These are phyloP conservation scores for Sinodicranocentrus sp. DNA, from an alignment of 2,888 invertebrate species.

Conservation along the genomic window DNA sequence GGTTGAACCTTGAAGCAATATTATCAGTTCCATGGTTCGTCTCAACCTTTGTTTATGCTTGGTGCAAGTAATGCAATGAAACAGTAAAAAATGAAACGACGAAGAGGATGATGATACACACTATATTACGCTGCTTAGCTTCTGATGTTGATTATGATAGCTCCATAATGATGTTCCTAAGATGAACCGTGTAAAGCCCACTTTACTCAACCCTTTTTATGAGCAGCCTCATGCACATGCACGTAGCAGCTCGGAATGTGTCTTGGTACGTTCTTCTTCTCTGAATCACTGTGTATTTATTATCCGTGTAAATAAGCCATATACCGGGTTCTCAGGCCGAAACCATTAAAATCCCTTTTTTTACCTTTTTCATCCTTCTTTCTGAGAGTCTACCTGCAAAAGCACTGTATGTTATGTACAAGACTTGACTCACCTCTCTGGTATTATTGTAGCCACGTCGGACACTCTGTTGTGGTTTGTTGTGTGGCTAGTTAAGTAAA, in stretches of 20 bases:
- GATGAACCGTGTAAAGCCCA: constrained; percentile 48
- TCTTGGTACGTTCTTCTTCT: background rate
- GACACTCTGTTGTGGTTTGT: constrained; percentile 38
- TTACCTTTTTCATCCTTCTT: constrained; percentile 1
- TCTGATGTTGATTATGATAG: constrained; percentile 39
- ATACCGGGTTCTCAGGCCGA: constrained; percentile 30
- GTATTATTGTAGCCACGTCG: background rate
- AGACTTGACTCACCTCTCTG: constrained; percentile 59
- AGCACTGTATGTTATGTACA: background rate
- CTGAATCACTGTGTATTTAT: constrained; percentile 20
- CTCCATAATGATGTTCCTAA: constrained; percentile 60
- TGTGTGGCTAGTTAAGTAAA: constrained; percentile 56
- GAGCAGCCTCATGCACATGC: background rate
- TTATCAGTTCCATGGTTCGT: constrained; percentile 27
- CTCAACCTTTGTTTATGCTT: constrained; percentile 24
- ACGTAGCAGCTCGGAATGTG: constrained; percentile 30
- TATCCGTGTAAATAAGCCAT: constrained; percentile 49
- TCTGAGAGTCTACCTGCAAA: constrained; percentile 13
- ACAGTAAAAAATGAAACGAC: constrained; percentile 48
- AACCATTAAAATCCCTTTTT: constrained; percentile 46
- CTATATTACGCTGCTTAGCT: constrained; percentile 29
- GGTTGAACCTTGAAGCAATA: constrained; percentile 43
- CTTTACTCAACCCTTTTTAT: constrained; percentile 12
- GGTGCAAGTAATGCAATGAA: constrained; percentile 28
- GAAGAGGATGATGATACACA: constrained; percentile 13